Percentiles rank a stretch among this genome's conserved stretches.
Evolutionary conservation across 1,140 invertebrate species (phyloP).

Genomic region (Cydia pomonella): DNA sequence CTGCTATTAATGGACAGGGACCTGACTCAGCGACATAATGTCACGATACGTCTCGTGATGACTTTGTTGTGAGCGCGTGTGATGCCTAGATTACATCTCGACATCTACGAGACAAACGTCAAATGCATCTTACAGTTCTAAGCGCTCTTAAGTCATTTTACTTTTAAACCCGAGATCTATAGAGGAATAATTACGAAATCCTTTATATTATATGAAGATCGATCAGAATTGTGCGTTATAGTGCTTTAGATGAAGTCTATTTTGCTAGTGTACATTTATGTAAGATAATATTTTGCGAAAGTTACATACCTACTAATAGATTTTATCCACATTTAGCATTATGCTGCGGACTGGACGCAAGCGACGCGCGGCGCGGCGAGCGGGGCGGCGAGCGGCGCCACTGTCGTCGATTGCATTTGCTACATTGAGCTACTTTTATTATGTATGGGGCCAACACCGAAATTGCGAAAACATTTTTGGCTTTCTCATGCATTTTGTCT

Average conservation of each 20-base stretch:
- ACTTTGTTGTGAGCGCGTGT: constrained; percentile 2
- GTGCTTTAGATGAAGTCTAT: background rate
- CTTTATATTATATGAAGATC: background rate
- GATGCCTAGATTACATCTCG: background rate
- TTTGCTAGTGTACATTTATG: background rate
- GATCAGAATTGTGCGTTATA: background rate
- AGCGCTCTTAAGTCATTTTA: background rate
- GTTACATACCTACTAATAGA: background rate
- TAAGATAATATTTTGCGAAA: background rate
- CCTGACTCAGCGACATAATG: constrained; percentile 28
- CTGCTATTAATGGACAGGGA: constrained; percentile 14
- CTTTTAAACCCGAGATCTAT: background rate
- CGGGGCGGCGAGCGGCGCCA: no score
- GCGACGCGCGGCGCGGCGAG: no score
- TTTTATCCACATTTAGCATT: no score
- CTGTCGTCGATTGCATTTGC: no score
- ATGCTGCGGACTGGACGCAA: no score
- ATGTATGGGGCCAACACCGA: no score
- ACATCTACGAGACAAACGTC: background rate
- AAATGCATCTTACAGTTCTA: background rate
- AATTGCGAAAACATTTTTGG: no score
- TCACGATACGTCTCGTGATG: constrained; percentile 17
- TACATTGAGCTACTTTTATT: no score
- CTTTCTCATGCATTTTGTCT: no score
- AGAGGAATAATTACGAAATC: background rate